Percentiles rank a stretch among this genome's conserved stretches.
Evolutionary conservation across 2,797 vertebrate species (phyloP).

Genomic region (Fistularia tabacaria): DNA sequence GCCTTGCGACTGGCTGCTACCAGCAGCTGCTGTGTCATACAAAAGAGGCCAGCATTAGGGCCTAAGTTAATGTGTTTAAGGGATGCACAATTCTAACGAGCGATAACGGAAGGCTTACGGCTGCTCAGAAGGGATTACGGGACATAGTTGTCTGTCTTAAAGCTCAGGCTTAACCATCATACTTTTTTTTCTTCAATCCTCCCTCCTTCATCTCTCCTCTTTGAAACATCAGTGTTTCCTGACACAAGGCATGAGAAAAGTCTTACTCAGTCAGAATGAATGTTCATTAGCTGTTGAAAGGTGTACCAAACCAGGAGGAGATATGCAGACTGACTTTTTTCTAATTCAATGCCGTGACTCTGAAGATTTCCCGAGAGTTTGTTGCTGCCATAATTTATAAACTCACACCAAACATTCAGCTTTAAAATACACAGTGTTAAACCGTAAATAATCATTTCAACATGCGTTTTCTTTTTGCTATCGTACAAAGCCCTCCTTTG

Average conservation of each 20-base stretch:
- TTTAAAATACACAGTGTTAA: too few relatives aligned
- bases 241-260: constrained; percentile 59
- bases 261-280: constrained; percentile 53
- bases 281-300: constrained; percentile 68
- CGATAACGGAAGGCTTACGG: constrained; percentile 76
- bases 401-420: background rate
- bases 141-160: constrained; percentile 75
- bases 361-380: constrained; percentile 45
- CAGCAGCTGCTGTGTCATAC: constrained; percentile 51
- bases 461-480: too few relatives aligned
- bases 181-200: constrained; percentile 24
- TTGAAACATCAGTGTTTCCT: constrained; percentile 63
- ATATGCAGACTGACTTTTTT: constrained; percentile 62
- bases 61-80: constrained; percentile 78
- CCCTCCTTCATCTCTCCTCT: constrained; percentile 37
- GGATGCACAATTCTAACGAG: constrained; percentile 77
- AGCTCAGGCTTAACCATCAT: constrained; percentile 71
- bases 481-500: background rate
- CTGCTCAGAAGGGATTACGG: constrained; percentile 77
- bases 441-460: too few relatives aligned
- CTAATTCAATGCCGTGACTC: constrained; percentile 60
- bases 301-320: constrained; percentile 56
- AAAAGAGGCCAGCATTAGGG: constrained; percentile 61
- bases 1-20: constrained; percentile 41
- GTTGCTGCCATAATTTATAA: constrained; percentile 45